A percentile compares a stretch with the other conserved stretches of the same genome.
Conservation (phyloP, 2,888 invertebrate species). For the Cheilosia scutellata region DNA sequence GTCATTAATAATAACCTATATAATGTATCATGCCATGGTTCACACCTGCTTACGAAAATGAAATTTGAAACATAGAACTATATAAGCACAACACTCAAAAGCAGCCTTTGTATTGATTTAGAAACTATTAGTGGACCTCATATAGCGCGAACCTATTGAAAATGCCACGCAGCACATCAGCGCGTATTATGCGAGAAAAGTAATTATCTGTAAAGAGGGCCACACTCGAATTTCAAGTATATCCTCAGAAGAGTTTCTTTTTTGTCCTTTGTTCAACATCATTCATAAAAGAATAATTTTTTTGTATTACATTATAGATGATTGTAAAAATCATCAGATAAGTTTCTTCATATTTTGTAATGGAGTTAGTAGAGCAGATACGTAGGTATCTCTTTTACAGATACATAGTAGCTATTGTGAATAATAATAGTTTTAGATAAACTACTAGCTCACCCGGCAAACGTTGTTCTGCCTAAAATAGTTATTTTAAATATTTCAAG, state of each 20-base stretch:
- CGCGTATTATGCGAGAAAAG: conserved; percentile 38
- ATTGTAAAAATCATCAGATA: no score
- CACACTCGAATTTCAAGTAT: conserved; percentile 46
- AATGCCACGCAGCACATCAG: conserved; percentile 8
- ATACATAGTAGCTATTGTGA: no score
- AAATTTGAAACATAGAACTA: conserved; percentile 22
- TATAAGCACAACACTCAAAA: conserved; percentile 10
- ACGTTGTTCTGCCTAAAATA: no score
- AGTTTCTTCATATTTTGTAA: no score
- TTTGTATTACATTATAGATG: not conserved
- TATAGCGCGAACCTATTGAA: conserved; percentile 54
- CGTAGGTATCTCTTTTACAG: no score
- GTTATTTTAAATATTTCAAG: no score
- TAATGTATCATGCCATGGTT: conserved; percentile 36
- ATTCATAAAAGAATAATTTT: not conserved
- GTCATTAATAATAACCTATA: conserved; percentile 57
- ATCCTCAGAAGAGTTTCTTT: conserved; percentile 6
- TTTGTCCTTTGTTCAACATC: not conserved
- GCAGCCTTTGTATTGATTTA: conserved; percentile 38
- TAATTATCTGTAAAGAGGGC: conserved; percentile 55
- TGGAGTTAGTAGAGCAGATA: no score
- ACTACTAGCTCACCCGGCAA: no score
- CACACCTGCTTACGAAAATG: conserved; percentile 59
- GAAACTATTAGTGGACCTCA: conserved; percentile 61
- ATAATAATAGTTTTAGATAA: no score